A percentile compares a stretch with the other conserved stretches of the same genome.
phyloP scores from a whole-genome alignment of 2,797 vertebrate genomes.

The Schizothorax lantsangensis region DNA sequence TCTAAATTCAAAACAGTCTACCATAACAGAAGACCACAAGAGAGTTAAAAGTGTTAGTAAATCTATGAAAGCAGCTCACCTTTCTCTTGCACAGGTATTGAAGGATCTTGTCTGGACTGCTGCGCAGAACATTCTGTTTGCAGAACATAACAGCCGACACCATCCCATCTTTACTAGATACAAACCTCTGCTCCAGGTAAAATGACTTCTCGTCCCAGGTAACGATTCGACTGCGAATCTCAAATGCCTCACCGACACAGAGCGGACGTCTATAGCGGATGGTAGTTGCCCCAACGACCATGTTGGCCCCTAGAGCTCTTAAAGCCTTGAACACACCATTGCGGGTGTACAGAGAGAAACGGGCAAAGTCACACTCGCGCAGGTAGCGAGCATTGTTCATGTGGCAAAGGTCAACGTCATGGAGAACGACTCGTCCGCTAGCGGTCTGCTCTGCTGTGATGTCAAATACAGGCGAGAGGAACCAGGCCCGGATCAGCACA shows the following conservation, averaged over 20 bases:
- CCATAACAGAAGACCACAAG: neutral
- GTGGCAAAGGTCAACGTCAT: constrained; percentile 88
- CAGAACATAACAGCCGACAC: constrained; percentile 84
- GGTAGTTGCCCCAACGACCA: constrained; percentile 86
- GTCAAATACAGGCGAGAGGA: constrained; percentile 81
- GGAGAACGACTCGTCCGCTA: constrained; percentile 77
- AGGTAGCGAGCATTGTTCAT: constrained; percentile 95
- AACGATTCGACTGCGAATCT: constrained; percentile 84
- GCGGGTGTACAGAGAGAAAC: constrained; percentile 81
- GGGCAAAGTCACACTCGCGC: constrained; percentile 90
- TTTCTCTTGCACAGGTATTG: constrained; percentile 85
- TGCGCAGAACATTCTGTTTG: constrained; percentile 81
- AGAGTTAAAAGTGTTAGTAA: neutral
- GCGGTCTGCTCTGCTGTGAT: constrained; percentile 81
- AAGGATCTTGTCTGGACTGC: constrained; percentile 82
- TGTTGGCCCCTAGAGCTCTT: constrained; percentile 72
- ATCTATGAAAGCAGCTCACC: constrained; percentile 67
- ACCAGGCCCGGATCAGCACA: constrained; percentile 74
- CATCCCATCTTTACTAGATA: constrained; percentile 84
- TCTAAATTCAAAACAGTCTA: neutral
- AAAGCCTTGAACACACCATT: constrained; percentile 84
- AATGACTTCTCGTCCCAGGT: constrained; percentile 92
- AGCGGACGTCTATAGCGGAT: constrained; percentile 86
- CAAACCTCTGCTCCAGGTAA: constrained; percentile 87
- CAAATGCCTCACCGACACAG: constrained; percentile 81